Conservation (phyloP, 2,113 vertebrate genomes). For the Microcebus griseorufus region DNA sequence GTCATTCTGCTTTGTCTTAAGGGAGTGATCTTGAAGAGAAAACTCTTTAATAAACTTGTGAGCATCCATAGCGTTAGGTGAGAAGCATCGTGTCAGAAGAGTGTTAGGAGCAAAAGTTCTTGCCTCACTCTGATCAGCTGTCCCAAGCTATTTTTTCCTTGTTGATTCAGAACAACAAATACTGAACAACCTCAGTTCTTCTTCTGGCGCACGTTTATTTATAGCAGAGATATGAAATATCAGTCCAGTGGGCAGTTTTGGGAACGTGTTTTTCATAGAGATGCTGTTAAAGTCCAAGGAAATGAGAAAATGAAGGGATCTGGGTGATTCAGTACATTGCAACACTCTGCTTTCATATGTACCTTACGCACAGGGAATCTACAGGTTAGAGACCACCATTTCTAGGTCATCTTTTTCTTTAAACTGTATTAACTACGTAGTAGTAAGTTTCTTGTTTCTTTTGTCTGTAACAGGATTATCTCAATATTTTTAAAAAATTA, state of each 20-base stretch:
- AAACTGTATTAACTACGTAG: neutral
- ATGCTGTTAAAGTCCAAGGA: neutral
- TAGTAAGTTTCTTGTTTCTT: neutral
- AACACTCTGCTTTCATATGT: neutral
- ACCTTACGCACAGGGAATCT: neutral
- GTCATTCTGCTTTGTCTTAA: neutral
- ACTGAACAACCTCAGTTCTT: neutral
- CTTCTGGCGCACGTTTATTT: neutral
- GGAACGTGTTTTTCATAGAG: neutral
- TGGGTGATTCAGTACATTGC: neutral
- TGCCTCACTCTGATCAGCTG: neutral
- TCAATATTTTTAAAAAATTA: no score
- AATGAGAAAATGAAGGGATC: neutral
- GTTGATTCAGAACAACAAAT: slow-evolving; percentile 12
- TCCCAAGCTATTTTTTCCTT: neutral
- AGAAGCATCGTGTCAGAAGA: neutral
- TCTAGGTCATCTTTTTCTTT: neutral
- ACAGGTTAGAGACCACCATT: neutral
- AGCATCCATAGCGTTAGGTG: neutral
- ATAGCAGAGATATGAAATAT: neutral
- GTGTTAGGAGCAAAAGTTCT: neutral
- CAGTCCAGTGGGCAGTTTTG: neutral
- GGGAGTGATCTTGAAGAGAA: neutral
- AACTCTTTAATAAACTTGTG: neutral
- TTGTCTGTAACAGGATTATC: neutral